Evolutionary conservation across 1,140 invertebrate genomes (phyloP).

Genomic region (Caenorhabditis tropicalis): DNA sequence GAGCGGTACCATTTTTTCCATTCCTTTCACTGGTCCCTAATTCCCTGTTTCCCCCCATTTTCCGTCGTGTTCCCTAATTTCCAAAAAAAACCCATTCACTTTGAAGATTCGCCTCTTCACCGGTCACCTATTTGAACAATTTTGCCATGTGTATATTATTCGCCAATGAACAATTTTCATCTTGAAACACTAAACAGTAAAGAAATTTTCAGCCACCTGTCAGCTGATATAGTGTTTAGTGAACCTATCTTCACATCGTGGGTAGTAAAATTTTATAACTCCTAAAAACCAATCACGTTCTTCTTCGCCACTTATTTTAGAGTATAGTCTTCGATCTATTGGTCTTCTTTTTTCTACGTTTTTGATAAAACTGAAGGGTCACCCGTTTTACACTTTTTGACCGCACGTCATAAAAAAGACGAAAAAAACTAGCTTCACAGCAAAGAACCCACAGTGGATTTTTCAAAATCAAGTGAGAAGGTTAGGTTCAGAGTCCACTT

Average conservation of each 20-base stretch:
- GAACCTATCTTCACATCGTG: not conserved
- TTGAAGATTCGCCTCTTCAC: constrained; percentile 14
- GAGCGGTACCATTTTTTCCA: not conserved
- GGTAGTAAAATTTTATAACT: constrained; percentile 26
- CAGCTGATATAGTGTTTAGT: constrained; percentile 6
- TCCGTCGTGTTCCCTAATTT: not conserved
- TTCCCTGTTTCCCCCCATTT: not conserved
- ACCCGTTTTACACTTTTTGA: not conserved
- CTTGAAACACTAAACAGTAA: not conserved
- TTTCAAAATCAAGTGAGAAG: not conserved
- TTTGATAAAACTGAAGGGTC: not conserved
- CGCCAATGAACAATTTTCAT: not conserved
- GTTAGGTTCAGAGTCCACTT: not conserved
- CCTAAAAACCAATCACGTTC: constrained; percentile 39
- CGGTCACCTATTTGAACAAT: constrained; percentile 26
- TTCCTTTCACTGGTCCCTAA: not conserved
- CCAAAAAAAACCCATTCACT: not conserved
- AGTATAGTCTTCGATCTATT: constrained; percentile 13
- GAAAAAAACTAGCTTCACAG: not conserved
- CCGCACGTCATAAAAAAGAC: not conserved
- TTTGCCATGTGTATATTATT: not conserved
- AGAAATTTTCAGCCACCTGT: not conserved
- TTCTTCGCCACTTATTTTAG: not conserved
- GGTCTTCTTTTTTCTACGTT: not conserved
- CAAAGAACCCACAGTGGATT: not conserved